Evolutionary conservation across 2,113 vertebrate genomes (phyloP).

Genomic region (Ursus arctos): DNA sequence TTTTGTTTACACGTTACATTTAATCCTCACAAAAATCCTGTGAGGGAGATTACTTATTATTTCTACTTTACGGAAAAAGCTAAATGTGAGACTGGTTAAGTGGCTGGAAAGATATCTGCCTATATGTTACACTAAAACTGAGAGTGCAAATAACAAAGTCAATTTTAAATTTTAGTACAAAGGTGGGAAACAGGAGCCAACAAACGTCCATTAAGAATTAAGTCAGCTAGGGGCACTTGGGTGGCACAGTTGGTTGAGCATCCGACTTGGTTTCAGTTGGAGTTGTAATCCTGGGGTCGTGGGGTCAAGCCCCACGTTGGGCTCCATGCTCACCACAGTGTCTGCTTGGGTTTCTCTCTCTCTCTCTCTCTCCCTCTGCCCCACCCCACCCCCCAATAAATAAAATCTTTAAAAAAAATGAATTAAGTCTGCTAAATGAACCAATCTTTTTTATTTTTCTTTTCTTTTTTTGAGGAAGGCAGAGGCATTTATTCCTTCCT

Average conservation of each 20-base stretch:
- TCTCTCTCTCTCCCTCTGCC: not conserved
- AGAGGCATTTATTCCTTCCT: not conserved
- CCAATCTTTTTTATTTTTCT: not conserved
- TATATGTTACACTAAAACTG: not conserved
- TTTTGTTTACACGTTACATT: not conserved
- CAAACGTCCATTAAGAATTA: not conserved
- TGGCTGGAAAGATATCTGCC: not conserved
- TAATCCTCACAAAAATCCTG: not conserved
- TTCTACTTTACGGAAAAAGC: constrained; percentile 11
- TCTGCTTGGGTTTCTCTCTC: not conserved
- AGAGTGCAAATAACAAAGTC: not conserved
- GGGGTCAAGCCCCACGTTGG: not conserved
- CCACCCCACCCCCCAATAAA: not conserved
- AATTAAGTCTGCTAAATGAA: constrained; percentile 1
- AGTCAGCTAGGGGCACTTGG: not conserved
- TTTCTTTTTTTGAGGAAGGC: not conserved
- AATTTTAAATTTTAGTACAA: constrained; percentile 40
- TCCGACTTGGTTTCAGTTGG: not conserved
- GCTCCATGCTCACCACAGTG: not conserved
- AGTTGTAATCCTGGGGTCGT: not conserved
- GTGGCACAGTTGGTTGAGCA: not conserved
- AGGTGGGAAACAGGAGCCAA: not conserved
- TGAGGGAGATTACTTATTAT: not conserved
- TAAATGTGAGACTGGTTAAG: not conserved
- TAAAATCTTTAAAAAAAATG: not conserved